Evolutionary conservation across 2,888 invertebrate species (phyloP), one percentile per base, ranked within the genome.

Genomic region (Leptothorax acervorum): DNA sequence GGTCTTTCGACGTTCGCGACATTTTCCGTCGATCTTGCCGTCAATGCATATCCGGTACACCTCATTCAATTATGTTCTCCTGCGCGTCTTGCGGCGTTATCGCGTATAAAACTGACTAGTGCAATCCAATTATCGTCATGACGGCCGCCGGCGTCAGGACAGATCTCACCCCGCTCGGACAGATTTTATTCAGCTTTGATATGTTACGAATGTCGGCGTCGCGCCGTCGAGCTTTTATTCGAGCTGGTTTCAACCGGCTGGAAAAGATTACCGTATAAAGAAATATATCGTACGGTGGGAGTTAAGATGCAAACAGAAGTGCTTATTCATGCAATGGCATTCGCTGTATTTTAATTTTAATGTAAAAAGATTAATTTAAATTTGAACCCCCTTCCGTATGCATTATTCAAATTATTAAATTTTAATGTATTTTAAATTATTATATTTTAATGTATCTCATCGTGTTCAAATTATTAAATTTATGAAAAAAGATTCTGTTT

Each of bases 11-110:
- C 78, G 86, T 78, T 53, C 66, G 48, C 68, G 76, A 48, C 31
- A 6, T 48, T 53, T 39, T 39, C 62, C 35, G 60, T 53, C 73
- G 81, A 82, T 73, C 85, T 88, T 68, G 15, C 53, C 57, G 60
- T 51, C 45, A 28, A 82, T 82, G 51, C 84, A 81, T 51, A 78
- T 81, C 55, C 85, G 86, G 83, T 75, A 57, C 51, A 45, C n/a
- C 82, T 84, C 55, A 90, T 86, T 90, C 88, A 84, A 90, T 89
- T 89, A 84, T 65, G 84, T 66, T 81, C 70, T 8, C 55, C 76
- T 87, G 84, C 76, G 82, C 81, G 75, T 91, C 90, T 91, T 91
- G 88, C 86, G 85, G 85, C 83, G 90, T 90, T 91, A 92, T 88
- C 87, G 86, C 86, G 79, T 88, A 83, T 76, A 65, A 85, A 85